Conservation (phyloP, 2,113 vertebrate species). For the Tinamus guttatus region DNA sequence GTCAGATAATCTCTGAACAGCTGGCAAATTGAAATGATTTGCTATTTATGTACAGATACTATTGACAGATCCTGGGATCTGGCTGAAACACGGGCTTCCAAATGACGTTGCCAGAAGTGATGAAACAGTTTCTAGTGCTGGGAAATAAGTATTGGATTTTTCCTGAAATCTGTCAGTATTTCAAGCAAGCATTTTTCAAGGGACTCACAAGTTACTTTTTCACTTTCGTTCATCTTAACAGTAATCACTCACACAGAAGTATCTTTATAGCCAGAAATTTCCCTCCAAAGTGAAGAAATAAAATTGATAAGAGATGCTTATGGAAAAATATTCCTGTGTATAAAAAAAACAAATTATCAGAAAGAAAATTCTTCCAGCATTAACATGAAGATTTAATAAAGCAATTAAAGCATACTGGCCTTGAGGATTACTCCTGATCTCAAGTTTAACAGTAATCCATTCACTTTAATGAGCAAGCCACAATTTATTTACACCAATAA, state of each 20-base stretch:
- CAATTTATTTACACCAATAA: neutral
- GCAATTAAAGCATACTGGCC: neutral
- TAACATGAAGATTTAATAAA: neutral
- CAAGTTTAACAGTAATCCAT: neutral
- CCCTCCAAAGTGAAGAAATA: neutral
- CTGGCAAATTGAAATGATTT: slow-evolving; percentile 74
- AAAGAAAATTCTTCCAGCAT: neutral
- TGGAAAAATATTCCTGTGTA: neutral
- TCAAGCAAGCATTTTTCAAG: slow-evolving; percentile 41
- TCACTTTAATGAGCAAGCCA: neutral
- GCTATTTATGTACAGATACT: slow-evolving; percentile 35
- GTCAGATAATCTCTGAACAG: slow-evolving; percentile 72
- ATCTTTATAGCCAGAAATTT: neutral
- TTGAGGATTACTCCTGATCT: neutral
- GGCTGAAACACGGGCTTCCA: slow-evolving; percentile 51
- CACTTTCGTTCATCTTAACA: neutral
- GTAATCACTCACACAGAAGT: neutral
- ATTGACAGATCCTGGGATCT: slow-evolving; percentile 50
- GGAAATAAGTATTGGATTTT: slow-evolving; percentile 37
- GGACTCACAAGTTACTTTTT: neutral
- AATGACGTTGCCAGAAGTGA: slow-evolving; percentile 39
- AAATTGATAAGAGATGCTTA: neutral
- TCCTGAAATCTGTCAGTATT: slow-evolving; percentile 30
- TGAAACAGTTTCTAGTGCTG: slow-evolving; percentile 18
- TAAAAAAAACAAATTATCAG: neutral